Conservation (phyloP, 2,888 invertebrate species). For the Sphaerophoria rueppellii region DNA sequence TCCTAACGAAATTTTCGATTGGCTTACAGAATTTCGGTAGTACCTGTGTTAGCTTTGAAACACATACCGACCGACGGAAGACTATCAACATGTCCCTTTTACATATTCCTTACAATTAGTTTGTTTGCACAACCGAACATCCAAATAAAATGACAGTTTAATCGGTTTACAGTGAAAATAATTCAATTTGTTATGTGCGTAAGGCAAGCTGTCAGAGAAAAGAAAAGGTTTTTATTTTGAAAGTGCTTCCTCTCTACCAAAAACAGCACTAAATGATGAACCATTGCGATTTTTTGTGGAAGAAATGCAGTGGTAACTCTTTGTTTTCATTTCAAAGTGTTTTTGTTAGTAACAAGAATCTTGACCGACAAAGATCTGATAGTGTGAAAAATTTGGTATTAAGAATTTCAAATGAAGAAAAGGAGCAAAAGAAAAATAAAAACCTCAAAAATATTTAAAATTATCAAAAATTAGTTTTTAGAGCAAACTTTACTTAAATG, state of each 20-base stretch:
- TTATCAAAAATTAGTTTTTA: no score
- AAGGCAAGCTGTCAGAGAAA: background rate
- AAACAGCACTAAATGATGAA: background rate
- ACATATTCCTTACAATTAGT: background rate
- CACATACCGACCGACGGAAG: constrained; percentile 4
- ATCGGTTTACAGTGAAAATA: background rate
- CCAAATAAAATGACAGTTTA: background rate
- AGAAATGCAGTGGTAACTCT: no score
- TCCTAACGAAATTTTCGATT: constrained; percentile 16
- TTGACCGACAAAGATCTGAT: background rate
- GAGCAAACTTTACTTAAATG: no score
- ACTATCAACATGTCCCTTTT: constrained; percentile 32
- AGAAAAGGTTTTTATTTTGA: background rate
- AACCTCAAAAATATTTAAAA: background rate
- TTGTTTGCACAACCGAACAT: background rate
- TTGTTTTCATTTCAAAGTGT: no score
- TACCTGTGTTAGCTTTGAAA: constrained; percentile 15
- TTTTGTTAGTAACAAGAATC: background rate
- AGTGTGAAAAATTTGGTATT: background rate
- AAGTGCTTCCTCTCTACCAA: background rate
- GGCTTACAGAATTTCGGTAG: constrained; percentile 23
- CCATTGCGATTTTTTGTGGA: background rate
- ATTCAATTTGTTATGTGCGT: background rate
- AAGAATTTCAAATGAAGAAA: background rate
- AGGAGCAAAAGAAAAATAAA: background rate